phyloP scores from a whole-genome alignment of 2,113 vertebrate genomes.

The Nycticorax nycticorax region DNA sequence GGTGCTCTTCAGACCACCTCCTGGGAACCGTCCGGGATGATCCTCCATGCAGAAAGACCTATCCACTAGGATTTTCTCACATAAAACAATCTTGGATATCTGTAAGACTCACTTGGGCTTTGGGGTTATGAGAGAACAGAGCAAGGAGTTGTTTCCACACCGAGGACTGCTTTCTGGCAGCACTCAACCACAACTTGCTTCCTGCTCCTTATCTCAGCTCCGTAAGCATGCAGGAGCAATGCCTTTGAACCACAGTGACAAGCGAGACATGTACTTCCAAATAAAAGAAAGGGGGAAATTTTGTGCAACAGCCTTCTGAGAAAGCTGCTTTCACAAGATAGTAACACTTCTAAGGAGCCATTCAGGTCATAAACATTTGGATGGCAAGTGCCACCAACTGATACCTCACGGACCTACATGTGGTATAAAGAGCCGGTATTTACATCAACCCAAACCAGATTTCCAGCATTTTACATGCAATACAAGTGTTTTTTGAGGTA shows the following conservation, averaged over 20 bases:
- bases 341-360: not conserved
- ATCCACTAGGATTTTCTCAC: not conserved
- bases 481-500: not conserved
- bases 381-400: not conserved
- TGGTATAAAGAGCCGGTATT: not conserved
- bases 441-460: not conserved
- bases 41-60: not conserved
- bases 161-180: not conserved
- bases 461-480: not conserved
- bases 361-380: not conserved
- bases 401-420: not conserved
- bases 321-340: not conserved
- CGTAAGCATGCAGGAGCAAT: not conserved
- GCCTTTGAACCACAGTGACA: not conserved
- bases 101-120: not conserved
- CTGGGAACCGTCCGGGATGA: not conserved
- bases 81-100: too few relatives aligned
- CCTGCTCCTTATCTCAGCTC: not conserved
- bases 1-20: not conserved
- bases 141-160: not conserved
- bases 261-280: not conserved
- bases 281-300: not conserved
- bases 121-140: rapidly evolving
- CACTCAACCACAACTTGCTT: not conserved
- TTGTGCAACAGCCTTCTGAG: not conserved